Conservation (phyloP, 2,888 invertebrate species). For the Chirona hameri region DNA sequence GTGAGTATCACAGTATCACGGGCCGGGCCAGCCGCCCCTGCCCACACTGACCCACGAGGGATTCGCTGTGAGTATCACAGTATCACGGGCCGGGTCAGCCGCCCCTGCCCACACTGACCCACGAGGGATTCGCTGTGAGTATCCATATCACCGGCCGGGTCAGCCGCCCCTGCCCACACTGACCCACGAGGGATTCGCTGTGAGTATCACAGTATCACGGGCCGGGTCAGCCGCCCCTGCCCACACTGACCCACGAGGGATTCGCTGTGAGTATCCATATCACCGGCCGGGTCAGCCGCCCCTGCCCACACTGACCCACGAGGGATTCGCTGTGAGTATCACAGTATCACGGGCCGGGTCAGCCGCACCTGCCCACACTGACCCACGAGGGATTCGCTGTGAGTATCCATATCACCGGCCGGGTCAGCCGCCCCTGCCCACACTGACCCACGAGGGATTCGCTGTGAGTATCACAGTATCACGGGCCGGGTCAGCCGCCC, state of each 20-base stretch:
- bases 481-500: too few species aligned
- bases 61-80: background rate
- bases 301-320: conserved; percentile 42
- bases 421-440: conserved; percentile 48
- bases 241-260: conserved; percentile 42
- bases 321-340: conserved; percentile 28
- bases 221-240: conserved; percentile 47
- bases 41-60: conserved; percentile 42
- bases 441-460: conserved; percentile 39
- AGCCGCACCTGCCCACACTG: conserved; percentile 45
- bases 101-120: conserved; percentile 42
- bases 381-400: conserved; percentile 35
- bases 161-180: conserved; percentile 47
- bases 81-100: too few species aligned
- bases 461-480: background rate
- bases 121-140: conserved; percentile 29
- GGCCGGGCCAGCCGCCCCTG: conserved; percentile 48
- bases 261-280: conserved; percentile 1
- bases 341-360: too few species aligned
- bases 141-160: too few species aligned
- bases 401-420: too few species aligned
- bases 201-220: too few species aligned
- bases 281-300: too few species aligned
- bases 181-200: conserved; percentile 35
- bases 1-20: too few species aligned